Base-by-base conservation (phyloP, 2,113 vertebrate species). In the Platanista minor region DNA sequence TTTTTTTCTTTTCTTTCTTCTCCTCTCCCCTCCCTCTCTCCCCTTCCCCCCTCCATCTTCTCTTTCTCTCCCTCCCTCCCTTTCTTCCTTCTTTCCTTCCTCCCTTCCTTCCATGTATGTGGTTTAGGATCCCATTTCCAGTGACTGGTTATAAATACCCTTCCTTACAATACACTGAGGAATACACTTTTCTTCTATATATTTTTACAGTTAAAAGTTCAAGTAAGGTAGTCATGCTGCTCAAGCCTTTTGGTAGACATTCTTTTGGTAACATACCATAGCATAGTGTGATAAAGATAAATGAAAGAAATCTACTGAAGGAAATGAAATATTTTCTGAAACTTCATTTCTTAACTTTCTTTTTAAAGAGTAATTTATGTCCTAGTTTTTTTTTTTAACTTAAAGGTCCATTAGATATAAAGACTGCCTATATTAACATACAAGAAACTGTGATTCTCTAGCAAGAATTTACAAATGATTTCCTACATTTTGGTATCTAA, bases 391-490 rank as follows among this genome's bases (percentile, higher is more conserved):
- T 39, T 39, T 71, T 96, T 54, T 10, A 59, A 92, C 64, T 80
- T 93, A 77, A 93, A 95, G 10, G 66, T 61, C 33, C 27, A 85
- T 46, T 64, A 87, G 36, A 41, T 57, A 43, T 93, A 95, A 87
- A 87, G 41, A 71, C 17, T 57, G 15, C 33, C 5, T 87, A 39
- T 46, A n/a, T 95, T 88, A 88, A 90, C 18, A 66, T 36, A 74
- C 1, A 84, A 87, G 71, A 88, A 96, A 91, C 27, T 92, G 31
- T 71, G 72, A 96, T 89, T 88, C 87, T 57, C 75, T 57, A 86
- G 6, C 33, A 93, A 86, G 86, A 96, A 96, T 85, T 91, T 86
- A 77, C 41, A 91, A 86, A 80, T 77, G 29, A 93, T 67, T 81
- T 66, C 39, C 72, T 91, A 39, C 25, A 93, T 84, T 95, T 78